Evolutionary conservation across 1,140 invertebrate genomes (phyloP), one percentile per base, ranked within the genome.

Genomic region (Odontomachus brunneus): DNA sequence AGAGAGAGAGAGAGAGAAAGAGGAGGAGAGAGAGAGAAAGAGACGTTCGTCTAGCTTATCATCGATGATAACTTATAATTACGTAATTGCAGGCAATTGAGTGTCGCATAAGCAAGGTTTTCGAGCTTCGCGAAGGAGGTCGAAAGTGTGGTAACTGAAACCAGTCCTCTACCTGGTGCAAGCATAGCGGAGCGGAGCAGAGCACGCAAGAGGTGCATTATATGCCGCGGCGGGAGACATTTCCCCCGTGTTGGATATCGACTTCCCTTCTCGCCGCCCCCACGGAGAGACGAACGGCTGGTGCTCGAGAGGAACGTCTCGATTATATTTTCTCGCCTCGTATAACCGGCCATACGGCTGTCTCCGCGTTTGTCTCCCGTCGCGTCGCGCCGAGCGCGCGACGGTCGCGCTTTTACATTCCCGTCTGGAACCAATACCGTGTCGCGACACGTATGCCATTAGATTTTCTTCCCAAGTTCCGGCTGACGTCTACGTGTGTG

Each of bases 381-480:
- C 49, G 71, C 49, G 63, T 76, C 71, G 67, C 72, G 9, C 9
- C 38, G 4, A 3, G 38, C 38, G 71, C 63, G 63, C 69, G 48
- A 55, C 75, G 75, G n/a, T 26, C 80, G 84, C 82, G 84, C 84
- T 88, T 88, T 89, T 83, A 78, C 87, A 87, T 88, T 88, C 87
- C 85, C 83, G 88, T 88, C 88, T 89, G 66, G 88, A 89, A 87
- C 89, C 86, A 87, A 85, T 90, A 89, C 89, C 81, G 73, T 84
- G 69, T 65, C 69, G 51, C 75, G 62, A 76, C 74, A 76, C 62
- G 74, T 67, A 74, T 55, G 33, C 81, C 81, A 82, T 82, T 76
- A 72, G 72, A 82, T 82, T 82, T 44, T 82, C 73, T 74, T 82
- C 49, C 81, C 60, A 51, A 65, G 57, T 76, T 65, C 44, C 3